Base-by-base conservation (phyloP, 2,113 vertebrate species). In the Oceanodroma tethys region DNA sequence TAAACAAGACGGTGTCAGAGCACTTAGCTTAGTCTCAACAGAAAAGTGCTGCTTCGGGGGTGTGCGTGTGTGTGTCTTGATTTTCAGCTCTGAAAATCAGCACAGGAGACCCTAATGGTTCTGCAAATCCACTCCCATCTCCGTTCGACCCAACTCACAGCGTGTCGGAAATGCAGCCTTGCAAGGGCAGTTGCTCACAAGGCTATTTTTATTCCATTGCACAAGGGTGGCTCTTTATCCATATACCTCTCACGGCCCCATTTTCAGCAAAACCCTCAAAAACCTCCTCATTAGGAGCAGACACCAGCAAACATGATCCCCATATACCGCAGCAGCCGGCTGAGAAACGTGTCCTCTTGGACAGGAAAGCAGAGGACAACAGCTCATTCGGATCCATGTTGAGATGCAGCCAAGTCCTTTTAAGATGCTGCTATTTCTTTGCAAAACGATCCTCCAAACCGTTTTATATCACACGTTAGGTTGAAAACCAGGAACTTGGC, bases 281-380 rank as follows among this genome's bases (percentile, higher is more conserved):
- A 75, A 30, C 8, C 40, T 52, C 47, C 53, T 53, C 3, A 0
- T 43, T 9, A 26, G 26, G 30, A 86, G 42, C 34, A 66, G n/a
- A 59, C 45, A 13, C 19, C 56, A 52, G 27, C 16, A 38, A 48
- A 45, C 12, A 11, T 1, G 14, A 60, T 16, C 38, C 66, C 23
- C 26, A 21, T 1, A 3, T 3, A 18, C 11, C 3, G 0, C 21
- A 20, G 16, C 1, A 1, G 43, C 48, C 2, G 0, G 32, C 47
- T 36, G 34, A 40, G 50, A 40, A 43, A 43, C 0, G 10, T 3
- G 10, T 68, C 62, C 62, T 47, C 53, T 38, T 1, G 42, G 63
- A 21, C 30, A 30, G 53, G 60, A 32, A 5, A 22, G 52, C 36
- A 36, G 66, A 36, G 45, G 63, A 30, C 23, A 27, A 7, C 52